These are phyloP conservation scores for Pandemis corylana DNA, from an alignment of 2,888 invertebrate species.

Conservation along the genomic window DNA sequence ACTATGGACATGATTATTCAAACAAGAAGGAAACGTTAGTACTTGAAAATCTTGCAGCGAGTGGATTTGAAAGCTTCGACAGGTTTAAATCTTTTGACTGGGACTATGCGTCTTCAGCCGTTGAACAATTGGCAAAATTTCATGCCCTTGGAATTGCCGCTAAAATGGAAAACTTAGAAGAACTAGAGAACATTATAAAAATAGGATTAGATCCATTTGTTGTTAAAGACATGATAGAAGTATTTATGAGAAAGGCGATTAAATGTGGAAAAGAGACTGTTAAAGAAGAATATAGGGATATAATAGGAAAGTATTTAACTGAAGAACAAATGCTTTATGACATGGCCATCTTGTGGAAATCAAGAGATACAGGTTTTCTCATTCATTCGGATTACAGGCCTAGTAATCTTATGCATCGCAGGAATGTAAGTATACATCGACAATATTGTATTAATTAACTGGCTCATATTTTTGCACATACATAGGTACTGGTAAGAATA, in stretches of 20 bases:
- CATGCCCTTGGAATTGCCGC: conserved; percentile 71
- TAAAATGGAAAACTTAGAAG: conserved; percentile 58
- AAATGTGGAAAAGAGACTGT: conserved; percentile 24
- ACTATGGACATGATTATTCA: conserved; percentile 44
- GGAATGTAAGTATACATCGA: conserved; percentile 42
- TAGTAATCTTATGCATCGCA: conserved; percentile 55
- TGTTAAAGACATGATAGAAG: neutral
- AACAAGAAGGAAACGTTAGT: conserved; percentile 60
- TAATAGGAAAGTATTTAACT: conserved; percentile 47
- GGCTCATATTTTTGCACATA: no score
- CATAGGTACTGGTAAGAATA: no score
- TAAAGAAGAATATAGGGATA: conserved; percentile 51
- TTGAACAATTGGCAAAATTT: conserved; percentile 60
- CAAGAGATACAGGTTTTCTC: conserved; percentile 51
- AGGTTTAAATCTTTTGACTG: conserved; percentile 57
- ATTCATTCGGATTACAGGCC: conserved; percentile 59
- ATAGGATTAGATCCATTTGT: neutral
- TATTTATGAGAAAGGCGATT: neutral
- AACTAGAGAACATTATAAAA: conserved; percentile 46
- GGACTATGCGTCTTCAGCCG: conserved; percentile 57
- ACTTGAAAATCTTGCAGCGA: conserved; percentile 58
- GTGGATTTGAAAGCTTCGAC: conserved; percentile 54
- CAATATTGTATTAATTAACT: neutral
- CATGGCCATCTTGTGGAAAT: conserved; percentile 28
- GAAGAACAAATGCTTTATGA: conserved; percentile 20